Conservation (phyloP, 2,113 vertebrate species). For the Chunga burmeisteri region DNA sequence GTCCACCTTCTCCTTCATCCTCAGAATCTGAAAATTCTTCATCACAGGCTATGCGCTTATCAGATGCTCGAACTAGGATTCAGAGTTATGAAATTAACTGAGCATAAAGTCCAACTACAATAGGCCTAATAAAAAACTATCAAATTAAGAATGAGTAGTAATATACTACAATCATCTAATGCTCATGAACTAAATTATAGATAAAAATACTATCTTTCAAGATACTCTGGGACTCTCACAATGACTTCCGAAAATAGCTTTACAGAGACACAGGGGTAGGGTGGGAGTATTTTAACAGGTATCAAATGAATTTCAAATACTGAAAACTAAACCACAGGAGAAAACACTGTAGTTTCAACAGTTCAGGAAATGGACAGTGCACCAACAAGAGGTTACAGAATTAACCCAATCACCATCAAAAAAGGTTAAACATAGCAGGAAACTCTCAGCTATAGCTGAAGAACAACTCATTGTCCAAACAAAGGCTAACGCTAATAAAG, state of each 20-base stretch:
- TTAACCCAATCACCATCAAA: background rate
- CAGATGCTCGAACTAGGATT: slow-evolving; percentile 86
- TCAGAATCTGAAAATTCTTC: slow-evolving; percentile 96
- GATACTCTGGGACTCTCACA: background rate
- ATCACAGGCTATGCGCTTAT: slow-evolving; percentile 93
- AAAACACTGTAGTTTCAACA: background rate
- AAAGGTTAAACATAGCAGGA: background rate
- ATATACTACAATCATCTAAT: background rate
- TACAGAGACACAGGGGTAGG: background rate
- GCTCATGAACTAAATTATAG: background rate
- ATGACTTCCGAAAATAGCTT: background rate
- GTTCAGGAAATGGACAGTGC: background rate
- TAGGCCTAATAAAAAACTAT: background rate
- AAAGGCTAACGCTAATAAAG: background rate
- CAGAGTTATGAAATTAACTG: background rate
- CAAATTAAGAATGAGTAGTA: background rate
- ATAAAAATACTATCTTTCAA: background rate
- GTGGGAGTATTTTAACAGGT: background rate
- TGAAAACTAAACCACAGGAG: background rate
- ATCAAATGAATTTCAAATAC: background rate
- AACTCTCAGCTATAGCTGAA: background rate
- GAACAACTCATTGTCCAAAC: background rate
- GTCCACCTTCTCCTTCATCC: slow-evolving; percentile 91
- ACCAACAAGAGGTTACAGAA: background rate
- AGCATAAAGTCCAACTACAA: background rate